A percentile compares a stretch with the other conserved stretches of the same genome.
Conservation (phyloP, 1,140 invertebrate genomes). For the Paraescarpia echinospica region DNA sequence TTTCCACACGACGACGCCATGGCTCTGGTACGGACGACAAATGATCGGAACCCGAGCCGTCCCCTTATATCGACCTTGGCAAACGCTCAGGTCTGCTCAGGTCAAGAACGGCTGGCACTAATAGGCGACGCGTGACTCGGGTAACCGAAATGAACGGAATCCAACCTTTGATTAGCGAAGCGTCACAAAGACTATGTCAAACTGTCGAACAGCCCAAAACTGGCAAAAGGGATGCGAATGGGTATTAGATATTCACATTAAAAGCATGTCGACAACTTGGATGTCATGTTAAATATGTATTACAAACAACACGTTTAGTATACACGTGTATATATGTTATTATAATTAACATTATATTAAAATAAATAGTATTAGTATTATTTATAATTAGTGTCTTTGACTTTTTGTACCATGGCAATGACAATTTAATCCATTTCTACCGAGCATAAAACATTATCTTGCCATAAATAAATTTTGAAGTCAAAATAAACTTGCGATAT, state of each 20-base stretch:
- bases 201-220: no score
- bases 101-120: not conserved
- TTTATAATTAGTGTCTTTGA: no score
- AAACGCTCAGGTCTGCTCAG: not conserved
- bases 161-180: not conserved
- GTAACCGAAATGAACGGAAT: not conserved
- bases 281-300: no score
- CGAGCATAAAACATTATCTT: not conserved
- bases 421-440: no score
- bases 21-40: not conserved
- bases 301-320: no score
- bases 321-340: no score
- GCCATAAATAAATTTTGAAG: not conserved
- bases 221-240: not conserved
- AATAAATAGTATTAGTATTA: no score
- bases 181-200: not conserved
- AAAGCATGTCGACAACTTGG: no score
- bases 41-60: not conserved
- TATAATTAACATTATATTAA: no score
- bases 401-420: no score
- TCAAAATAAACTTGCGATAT: not conserved
- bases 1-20: not conserved
- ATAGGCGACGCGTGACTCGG: not conserved
- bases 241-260: no score
- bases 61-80: conserved; percentile 3